Conservation (phyloP, 1,140 invertebrate genomes). For the Oppia nitens region DNA sequence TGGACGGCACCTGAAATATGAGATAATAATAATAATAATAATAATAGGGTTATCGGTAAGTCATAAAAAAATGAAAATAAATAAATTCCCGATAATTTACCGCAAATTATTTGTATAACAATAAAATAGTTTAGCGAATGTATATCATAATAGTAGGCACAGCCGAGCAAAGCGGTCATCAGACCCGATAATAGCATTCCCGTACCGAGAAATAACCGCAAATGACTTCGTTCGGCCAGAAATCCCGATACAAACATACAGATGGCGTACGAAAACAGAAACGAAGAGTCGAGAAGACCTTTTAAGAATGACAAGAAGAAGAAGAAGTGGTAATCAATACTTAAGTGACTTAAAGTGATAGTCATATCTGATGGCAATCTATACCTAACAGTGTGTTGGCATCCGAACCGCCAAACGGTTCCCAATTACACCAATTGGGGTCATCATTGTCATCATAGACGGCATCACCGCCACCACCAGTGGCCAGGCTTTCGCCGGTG, state of each 20-base stretch:
- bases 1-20: constrained; percentile 66
- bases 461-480: constrained; percentile 34
- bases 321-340: too few species aligned
- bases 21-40: too few species aligned
- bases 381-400: constrained; percentile 62
- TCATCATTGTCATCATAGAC: too few species aligned
- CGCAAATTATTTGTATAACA: constrained; percentile 51
- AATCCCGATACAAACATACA: constrained; percentile 83
- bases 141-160: constrained; percentile 61
- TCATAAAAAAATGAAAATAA: too few species aligned
- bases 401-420: constrained; percentile 67
- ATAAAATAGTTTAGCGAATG: constrained; percentile 70
- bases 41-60: too few species aligned
- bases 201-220: constrained; percentile 71
- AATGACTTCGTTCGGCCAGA: constrained; percentile 72
- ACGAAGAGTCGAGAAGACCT: constrained; percentile 75
- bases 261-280: constrained; percentile 75
- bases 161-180: constrained; percentile 72
- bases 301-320: too few species aligned
- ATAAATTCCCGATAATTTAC: neutral
- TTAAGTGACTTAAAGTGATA: too few species aligned
- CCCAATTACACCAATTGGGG: constrained; percentile 77
- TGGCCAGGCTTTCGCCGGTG: too few species aligned
- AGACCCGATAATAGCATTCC: constrained; percentile 80
- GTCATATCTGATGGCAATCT: too few species aligned